A percentile compares a stretch with the other conserved stretches of the same genome.
These are phyloP conservation scores for Papilio dardanus DNA, from an alignment of 1,140 invertebrate genomes.

Conservation along the genomic window DNA sequence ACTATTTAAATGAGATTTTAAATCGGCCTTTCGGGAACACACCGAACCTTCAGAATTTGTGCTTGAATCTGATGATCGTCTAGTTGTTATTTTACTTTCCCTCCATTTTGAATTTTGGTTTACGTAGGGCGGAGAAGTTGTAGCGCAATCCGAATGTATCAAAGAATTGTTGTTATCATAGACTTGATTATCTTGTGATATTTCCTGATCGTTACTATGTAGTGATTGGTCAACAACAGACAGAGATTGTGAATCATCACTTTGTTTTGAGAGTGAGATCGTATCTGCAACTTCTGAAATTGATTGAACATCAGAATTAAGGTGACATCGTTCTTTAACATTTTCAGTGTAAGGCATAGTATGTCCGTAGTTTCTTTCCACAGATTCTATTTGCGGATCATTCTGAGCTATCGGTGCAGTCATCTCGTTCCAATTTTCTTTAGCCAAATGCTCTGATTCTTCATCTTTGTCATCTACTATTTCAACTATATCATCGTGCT, in stretches of 20 bases:
- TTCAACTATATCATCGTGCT: constrained; percentile 36
- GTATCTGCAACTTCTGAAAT: constrained; percentile 68
- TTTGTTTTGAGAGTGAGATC: constrained; percentile 73
- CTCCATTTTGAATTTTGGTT: constrained; percentile 87
- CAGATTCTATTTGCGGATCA: constrained; percentile 50
- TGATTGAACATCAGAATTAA: constrained; percentile 64
- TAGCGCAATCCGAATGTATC: constrained; percentile 84
- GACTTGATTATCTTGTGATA: constrained; percentile 68
- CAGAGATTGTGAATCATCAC: constrained; percentile 73
- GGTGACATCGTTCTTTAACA: constrained; percentile 57
- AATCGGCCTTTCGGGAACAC: constrained; percentile 76
- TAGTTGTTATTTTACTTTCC: constrained; percentile 87
- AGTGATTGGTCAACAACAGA: constrained; percentile 71
- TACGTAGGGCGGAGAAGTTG: constrained; percentile 86
- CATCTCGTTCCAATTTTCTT: constrained; percentile 62
- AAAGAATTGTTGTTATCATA: constrained; percentile 77
- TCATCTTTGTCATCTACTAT: constrained; percentile 47
- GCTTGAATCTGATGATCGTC: constrained; percentile 87
- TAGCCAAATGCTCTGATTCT: constrained; percentile 51
- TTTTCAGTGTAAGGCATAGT: constrained; percentile 57
- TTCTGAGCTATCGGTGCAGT: constrained; percentile 44
- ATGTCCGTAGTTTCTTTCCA: constrained; percentile 61
- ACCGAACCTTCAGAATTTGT: constrained; percentile 85
- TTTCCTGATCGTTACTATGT: constrained; percentile 64
- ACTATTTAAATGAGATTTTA: constrained; percentile 62